Base-by-base conservation (phyloP, 2,113 vertebrate genomes). In the Gambusia affinis region DNA sequence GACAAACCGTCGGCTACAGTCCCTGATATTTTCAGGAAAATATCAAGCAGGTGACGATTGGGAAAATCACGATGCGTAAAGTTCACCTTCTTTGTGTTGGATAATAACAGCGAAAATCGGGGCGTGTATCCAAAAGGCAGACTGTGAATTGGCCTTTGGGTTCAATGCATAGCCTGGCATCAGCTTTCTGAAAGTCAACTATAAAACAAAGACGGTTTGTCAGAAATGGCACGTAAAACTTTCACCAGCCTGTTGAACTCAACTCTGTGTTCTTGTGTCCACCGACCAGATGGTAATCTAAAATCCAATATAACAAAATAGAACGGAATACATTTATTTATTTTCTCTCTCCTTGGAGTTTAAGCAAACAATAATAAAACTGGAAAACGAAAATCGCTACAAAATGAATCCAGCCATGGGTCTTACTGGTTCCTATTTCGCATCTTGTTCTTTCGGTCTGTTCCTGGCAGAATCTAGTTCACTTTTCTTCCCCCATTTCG, bases 1-100 rank as follows among this genome's bases (percentile, higher is more conserved):
- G 72, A 78, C 79, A 61, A 84, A 86, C 82, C 84, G 85, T 89
- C 75, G 78, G 72, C 85, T 71, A 78, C 85, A 82, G 85, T 76
- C 81, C 82, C 78, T 80, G 80, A 35, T 83, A 74, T 82, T 72
- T 78, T 30, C 30, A 27, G 42, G 61, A 67, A 78, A 72, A 81
- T 5, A 60, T 69, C 63, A 73, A 69, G 37, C 70, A 62, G 77
- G 70, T 22, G 31, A 66, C 79, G 8, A 8, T 10, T 54, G 39
- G 29, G 29, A 5, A 60, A 57, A 10, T 1, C 24, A n/a, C 37
- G 7, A 35, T 68, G n/a, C 1, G 63, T 28, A 63, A 85, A 91
- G 65, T 89, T 85, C 29, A 75, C 35, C 42, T 60, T 62, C 54
- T 66, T 63, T 14, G 35, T 12, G 22, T n/a, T 17, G 11, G 17